Base-by-base conservation (phyloP, 2,797 vertebrate species). In the Sebastes elongatus region DNA sequence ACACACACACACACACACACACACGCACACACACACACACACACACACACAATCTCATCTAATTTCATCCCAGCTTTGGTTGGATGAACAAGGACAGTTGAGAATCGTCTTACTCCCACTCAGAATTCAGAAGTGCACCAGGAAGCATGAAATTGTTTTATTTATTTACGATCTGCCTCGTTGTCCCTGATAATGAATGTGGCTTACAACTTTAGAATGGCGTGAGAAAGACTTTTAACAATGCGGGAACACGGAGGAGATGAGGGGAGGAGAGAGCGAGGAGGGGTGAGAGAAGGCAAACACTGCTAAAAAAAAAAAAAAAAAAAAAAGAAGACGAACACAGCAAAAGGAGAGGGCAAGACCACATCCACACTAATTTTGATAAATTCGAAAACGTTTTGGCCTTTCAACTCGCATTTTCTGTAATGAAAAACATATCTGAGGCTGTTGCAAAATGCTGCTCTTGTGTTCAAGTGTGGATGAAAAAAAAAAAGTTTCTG, bases 131-230 rank as follows among this genome's bases (percentile, higher is more conserved):
- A 86, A 87, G 87, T 85, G 88, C 87, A 90, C 88, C 78, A 68
- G 87, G 88, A 90, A 93, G 91, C 92, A 89, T 93, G 91, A 93
- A 93, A 93, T 94, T 88, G 92, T 93, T 93, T 94, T 94, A 92
- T 94, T 93, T 94, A 94, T 94, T 94, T 92, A 93, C 76, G 85
- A 91, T 84, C 64, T 88, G 91, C 87, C 87, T 89, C 88, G 74
- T 89, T 92, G 89, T 93, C 77, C 83, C 89, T 80, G 81, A 85
- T 90, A 91, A 92, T 88, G 76, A 92, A 93, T 86, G 87, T 82
- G 86, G 89, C 89, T 91, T 87, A 88, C 82, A 82, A 86, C 62
- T 55, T 53, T 76, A 56, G 76, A 86, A 88, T 78, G 83, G 75
- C 78, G 80, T 56, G 74, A 89, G 84, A 87, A 76, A 81, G 79